Evolutionary conservation across 2,797 vertebrate genomes (phyloP).

Genomic region (Rhodeus uyekii): DNA sequence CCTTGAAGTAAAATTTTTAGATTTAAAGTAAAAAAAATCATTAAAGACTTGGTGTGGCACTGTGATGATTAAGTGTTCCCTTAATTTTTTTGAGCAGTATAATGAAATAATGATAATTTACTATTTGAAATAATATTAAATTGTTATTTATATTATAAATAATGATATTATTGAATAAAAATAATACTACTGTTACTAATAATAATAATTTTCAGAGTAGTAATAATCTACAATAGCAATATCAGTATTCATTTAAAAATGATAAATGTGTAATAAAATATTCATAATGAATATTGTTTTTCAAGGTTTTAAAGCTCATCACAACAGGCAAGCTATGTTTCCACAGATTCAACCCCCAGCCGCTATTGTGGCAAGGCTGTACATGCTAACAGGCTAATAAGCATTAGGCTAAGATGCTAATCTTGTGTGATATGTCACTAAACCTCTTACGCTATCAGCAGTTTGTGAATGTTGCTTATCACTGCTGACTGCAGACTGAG

Average conservation of each 20-base stretch:
- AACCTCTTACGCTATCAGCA: constrained; percentile 30
- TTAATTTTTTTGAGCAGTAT: too few relatives aligned
- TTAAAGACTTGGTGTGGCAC: too few relatives aligned
- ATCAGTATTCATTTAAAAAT: background rate
- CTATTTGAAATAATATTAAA: too few relatives aligned
- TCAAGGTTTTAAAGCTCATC: background rate
- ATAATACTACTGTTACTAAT: too few relatives aligned
- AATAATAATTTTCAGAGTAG: too few relatives aligned
- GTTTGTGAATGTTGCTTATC: constrained; percentile 40
- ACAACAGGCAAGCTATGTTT: background rate
- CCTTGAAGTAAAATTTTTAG: too few relatives aligned
- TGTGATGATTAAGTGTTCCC: too few relatives aligned
- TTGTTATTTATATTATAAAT: too few relatives aligned
- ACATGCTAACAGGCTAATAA: constrained; percentile 14
- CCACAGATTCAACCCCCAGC: constrained; percentile 4
- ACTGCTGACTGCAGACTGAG: constrained; percentile 14
- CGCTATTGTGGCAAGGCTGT: background rate
- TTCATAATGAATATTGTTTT: background rate
- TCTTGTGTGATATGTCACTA: constrained; percentile 32
- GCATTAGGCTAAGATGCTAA: constrained; percentile 44
- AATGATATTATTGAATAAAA: too few relatives aligned
- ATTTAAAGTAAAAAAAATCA: too few relatives aligned
- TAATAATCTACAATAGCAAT: too few relatives aligned
- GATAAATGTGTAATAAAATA: background rate
- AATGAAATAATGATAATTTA: too few relatives aligned